Evolutionary conservation across 2,113 vertebrate genomes (phyloP).

Genomic region (Cryptotis parvus): DNA sequence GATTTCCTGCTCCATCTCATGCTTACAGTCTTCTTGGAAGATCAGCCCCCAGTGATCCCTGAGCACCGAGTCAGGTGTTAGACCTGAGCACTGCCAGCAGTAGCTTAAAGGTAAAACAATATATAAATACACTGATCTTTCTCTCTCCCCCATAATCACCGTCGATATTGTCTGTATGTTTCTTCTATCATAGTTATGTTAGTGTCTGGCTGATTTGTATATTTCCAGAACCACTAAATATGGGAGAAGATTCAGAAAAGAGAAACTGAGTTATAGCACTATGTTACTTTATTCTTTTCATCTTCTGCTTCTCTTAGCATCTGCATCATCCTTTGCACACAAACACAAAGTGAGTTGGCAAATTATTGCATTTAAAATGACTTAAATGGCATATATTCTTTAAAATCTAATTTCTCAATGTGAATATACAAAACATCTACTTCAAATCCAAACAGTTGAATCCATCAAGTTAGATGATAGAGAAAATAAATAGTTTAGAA

Average conservation of each 20-base stretch:
- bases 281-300: not conserved
- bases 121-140: too few species aligned
- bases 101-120: too few species aligned
- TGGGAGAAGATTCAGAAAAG: not conserved
- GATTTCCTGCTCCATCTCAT: too few species aligned
- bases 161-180: not conserved
- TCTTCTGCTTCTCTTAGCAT: not conserved
- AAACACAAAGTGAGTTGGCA: not conserved
- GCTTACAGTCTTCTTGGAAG: too few species aligned
- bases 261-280: not conserved
- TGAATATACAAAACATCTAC: not conserved
- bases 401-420: not conserved
- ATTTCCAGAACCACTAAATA: not conserved
- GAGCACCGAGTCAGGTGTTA: not conserved
- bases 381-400: constrained; percentile 15
- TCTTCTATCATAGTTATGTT: not conserved
- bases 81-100: too few species aligned
- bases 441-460: constrained; percentile 1
- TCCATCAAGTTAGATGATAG: not conserved
- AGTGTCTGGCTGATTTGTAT: not conserved
- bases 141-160: not conserved
- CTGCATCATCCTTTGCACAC: not conserved
- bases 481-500: constrained; percentile 14
- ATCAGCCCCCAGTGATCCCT: too few species aligned
- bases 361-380: not conserved